Evolutionary conservation across 2,797 vertebrate genomes (phyloP).

Genomic region (Liparis tanakae): DNA sequence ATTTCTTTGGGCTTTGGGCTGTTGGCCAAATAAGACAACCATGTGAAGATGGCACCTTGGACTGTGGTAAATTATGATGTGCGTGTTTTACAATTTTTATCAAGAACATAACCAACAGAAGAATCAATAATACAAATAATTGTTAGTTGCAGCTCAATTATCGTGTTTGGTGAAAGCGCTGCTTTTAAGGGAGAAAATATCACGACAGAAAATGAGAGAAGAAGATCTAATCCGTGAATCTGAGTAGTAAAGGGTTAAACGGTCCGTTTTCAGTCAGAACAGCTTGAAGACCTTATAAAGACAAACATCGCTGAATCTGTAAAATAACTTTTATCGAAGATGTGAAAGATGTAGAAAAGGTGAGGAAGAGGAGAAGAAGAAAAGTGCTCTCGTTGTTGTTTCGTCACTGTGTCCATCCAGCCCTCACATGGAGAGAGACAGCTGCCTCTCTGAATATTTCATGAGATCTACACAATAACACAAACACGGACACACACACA

Average conservation of each 20-base stretch:
- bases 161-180: conserved; percentile 6
- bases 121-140: not conserved
- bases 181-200: not conserved
- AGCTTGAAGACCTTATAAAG: conserved; percentile 6
- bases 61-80: not conserved
- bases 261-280: not conserved
- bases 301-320: not conserved
- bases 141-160: not conserved
- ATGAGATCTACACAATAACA: conserved; percentile 79
- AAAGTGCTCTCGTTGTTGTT: conserved; percentile 64
- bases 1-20: not conserved
- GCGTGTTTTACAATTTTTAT: not conserved
- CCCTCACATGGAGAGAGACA: conserved; percentile 84
- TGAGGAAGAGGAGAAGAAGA: conserved; percentile 29
- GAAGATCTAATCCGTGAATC: not conserved
- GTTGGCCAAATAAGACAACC: not conserved
- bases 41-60: not conserved
- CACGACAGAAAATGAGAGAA: not conserved
- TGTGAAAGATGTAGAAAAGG: conserved; percentile 5
- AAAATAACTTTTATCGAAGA: not conserved
- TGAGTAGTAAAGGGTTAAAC: not conserved
- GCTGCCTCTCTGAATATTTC: conserved; percentile 90
- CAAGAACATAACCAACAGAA: not conserved
- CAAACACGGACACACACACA: conserved; percentile 35
- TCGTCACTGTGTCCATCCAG: conserved; percentile 75